Evolutionary conservation across 2,888 invertebrate genomes (phyloP), one percentile per base, ranked within the genome.

Genomic region (Standfussiana lucernea): DNA sequence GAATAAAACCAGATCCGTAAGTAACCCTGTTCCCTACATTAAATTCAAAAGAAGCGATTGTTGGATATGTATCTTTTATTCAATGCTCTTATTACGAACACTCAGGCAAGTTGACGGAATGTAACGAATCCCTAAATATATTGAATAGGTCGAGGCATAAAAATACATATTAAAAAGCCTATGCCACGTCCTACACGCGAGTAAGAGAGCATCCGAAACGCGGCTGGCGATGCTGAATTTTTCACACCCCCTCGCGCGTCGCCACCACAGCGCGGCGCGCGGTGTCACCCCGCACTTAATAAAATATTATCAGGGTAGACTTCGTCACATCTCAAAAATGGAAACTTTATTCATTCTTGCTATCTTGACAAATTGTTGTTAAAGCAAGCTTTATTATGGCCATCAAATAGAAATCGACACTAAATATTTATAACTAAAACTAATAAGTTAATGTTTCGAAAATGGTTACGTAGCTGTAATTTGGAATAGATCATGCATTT

Each of bases 321-420:
- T 94, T 95, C 94, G 94, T 94, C 95, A 94, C 95, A 94, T 94
- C 90, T 93, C 92, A 91, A 93, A 90, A 90, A 88, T 90, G 90
- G 82, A 88, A 84, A 86, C 77, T 88, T 86, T 81, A 86, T 77
- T 82, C 78, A 77, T 85, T 86, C 75, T 75, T 70, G 37, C 42
- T 35, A 70, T 69, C 75, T 75, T 53, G 15, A 59, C 59, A 82
- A 78, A 73, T 76, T 72, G 40, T 76, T 78, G 71, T 74, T 79
- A 10, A 61, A 40, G 13, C 15, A 45, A 68, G 64, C 50, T 71
- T 67, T 42, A 28, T 53, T 45, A 67, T 37, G 11, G 32, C 68
- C 35, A 64, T 72, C 47, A 47, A 70, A 40, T 56, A 70, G 62
- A 83, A 83, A 82, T 79, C 53, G 45, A 32, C 32, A 42, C 15